These are phyloP conservation scores for Muntiacus reevesi DNA, from an alignment of 2,113 vertebrate genomes.

Conservation along the genomic window DNA sequence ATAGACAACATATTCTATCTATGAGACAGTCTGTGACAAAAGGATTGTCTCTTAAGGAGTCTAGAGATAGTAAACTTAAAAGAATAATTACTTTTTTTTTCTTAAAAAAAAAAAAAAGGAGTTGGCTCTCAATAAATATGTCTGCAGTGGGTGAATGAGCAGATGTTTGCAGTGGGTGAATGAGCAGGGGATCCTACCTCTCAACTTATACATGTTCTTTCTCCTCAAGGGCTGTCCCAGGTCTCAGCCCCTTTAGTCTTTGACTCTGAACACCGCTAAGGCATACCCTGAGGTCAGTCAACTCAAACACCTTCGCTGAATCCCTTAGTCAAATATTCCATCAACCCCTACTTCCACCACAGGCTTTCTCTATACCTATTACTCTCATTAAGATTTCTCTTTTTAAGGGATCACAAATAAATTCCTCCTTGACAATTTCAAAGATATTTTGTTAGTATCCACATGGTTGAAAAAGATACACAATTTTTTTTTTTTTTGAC, in stretches of 20 bases:
- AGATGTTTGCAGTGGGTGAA: neutral
- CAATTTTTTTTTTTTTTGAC: neutral
- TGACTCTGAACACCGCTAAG: neutral
- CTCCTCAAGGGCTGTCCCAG: neutral
- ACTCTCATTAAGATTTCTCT: neutral
- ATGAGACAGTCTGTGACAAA: neutral
- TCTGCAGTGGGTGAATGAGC: neutral
- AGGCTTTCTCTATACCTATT: neutral
- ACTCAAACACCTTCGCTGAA: neutral
- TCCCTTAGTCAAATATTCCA: neutral
- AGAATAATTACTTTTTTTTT: neutral
- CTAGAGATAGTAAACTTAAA: neutral
- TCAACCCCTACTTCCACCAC: neutral
- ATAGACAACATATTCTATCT: neutral
- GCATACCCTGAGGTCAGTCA: neutral
- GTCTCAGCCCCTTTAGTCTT: neutral
- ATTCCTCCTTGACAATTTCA: neutral
- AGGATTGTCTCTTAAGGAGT: neutral
- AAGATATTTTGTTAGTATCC: slow-evolving; percentile 14
- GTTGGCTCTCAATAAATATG: neutral
- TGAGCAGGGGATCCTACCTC: neutral
- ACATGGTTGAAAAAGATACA: slow-evolving; percentile 14
- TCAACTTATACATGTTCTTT: neutral
- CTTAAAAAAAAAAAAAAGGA: neutral
- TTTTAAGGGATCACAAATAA: slow-evolving; percentile 26